phyloP scores from a whole-genome alignment of 2,113 vertebrate genomes.

The Psilopogon haemacephalus region DNA sequence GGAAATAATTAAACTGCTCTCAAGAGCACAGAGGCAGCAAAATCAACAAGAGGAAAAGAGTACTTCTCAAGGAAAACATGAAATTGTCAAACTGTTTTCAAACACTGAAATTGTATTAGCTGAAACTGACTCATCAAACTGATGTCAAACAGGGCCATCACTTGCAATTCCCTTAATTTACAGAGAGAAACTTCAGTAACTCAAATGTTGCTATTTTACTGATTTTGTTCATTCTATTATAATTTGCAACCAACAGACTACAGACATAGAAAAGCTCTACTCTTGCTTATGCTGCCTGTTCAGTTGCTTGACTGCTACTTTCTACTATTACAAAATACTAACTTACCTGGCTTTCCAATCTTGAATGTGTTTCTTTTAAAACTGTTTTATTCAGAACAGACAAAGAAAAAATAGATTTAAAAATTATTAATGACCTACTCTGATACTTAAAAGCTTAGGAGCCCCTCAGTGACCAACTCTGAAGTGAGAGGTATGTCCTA shows the following conservation, averaged over 20 bases:
- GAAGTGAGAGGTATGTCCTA: no score
- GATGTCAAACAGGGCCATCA: constrained; percentile 35
- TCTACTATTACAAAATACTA: neutral
- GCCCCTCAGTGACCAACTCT: neutral
- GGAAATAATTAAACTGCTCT: neutral
- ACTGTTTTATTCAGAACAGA: neutral
- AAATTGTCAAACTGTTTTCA: constrained; percentile 26
- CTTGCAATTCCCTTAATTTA: constrained; percentile 44
- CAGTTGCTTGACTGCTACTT: neutral
- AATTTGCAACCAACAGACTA: neutral
- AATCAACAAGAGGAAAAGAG: neutral
- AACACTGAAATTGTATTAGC: constrained; percentile 8
- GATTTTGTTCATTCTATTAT: neutral
- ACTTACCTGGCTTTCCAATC: neutral
- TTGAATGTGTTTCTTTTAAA: neutral
- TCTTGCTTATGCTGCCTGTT: neutral
- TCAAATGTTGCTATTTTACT: neutral
- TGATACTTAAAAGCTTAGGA: neutral
- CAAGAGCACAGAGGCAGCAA: neutral
- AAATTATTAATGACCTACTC: neutral
- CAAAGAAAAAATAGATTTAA: neutral
- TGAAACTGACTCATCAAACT: constrained; percentile 15
- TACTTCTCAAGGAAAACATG: constrained; percentile 5
- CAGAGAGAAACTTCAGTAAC: constrained; percentile 41
- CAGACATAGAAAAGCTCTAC: neutral